phyloP scores from a whole-genome alignment of 2,888 invertebrate genomes.

The Alviniconcha strummeri region DNA sequence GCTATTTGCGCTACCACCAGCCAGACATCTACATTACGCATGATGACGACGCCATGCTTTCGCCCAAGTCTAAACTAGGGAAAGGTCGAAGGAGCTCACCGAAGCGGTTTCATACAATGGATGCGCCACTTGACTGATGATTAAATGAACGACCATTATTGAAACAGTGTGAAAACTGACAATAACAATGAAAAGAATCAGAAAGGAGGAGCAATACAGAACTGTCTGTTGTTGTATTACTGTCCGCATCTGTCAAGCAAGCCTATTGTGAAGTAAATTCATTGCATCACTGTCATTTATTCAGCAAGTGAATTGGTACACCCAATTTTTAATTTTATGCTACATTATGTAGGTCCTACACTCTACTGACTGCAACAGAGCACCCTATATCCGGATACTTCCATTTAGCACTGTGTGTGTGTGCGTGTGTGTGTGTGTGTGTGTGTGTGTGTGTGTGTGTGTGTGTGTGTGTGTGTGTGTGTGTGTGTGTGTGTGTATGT shows the following conservation, averaged over 20 bases:
- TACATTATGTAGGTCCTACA: background rate
- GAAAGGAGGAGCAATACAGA: background rate
- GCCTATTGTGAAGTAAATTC: background rate
- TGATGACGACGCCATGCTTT: background rate
- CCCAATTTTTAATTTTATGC: background rate
- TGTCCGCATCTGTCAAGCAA: background rate
- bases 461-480: background rate
- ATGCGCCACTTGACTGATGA: background rate
- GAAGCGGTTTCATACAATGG: background rate
- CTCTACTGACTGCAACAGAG: background rate
- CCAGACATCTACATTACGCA: slow-evolving; percentile 9
- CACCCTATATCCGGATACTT: background rate
- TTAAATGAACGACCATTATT: background rate
- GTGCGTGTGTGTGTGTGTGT: background rate
- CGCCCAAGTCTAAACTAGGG: background rate
- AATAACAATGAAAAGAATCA: background rate
- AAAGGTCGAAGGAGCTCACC: background rate
- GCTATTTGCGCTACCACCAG: slow-evolving; percentile 11
- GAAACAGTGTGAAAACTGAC: background rate
- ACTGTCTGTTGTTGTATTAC: background rate
- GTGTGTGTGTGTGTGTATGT: background rate
- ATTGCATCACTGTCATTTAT: background rate
- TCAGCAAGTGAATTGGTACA: background rate
- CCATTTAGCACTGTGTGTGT: background rate
- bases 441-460: background rate